These are phyloP conservation scores for Rhodophaea formosa DNA, from an alignment of 2,888 invertebrate species.

Conservation along the genomic window DNA sequence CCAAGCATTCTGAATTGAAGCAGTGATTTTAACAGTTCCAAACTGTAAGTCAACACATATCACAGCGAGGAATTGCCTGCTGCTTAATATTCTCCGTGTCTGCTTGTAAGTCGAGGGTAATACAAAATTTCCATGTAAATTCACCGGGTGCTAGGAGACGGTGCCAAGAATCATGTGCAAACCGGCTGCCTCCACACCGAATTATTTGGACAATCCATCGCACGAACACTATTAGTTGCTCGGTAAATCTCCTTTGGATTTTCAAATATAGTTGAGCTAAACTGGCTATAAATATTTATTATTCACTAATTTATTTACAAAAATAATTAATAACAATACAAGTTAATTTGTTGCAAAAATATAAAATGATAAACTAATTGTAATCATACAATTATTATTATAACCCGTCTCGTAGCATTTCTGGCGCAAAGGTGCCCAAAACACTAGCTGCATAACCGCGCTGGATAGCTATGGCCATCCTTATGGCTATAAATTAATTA, in stretches of 20 bases:
- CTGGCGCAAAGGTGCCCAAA: too few relatives aligned
- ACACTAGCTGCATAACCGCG: too few relatives aligned
- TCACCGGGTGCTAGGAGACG: slow-evolving; percentile 20
- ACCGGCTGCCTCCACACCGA: slow-evolving; percentile 19
- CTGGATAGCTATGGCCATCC: too few relatives aligned
- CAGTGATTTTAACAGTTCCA: background rate
- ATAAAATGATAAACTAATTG: too few relatives aligned
- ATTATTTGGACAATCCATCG: slow-evolving; percentile 23
- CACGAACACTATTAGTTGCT: slow-evolving; percentile 19
- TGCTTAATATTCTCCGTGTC: slow-evolving; percentile 16
- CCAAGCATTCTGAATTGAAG: too few relatives aligned
- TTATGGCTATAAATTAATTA: too few relatives aligned
- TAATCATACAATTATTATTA: too few relatives aligned
- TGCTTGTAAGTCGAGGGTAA: slow-evolving; percentile 20
- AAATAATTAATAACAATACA: too few relatives aligned
- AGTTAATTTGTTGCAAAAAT: too few relatives aligned
- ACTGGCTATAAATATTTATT: too few relatives aligned
- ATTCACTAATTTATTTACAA: too few relatives aligned
- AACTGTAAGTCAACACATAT: slow-evolving; percentile 9
- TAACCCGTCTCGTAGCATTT: too few relatives aligned
- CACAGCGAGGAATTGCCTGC: background rate
- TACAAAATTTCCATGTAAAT: slow-evolving; percentile 28
- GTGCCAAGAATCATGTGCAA: slow-evolving; percentile 26
- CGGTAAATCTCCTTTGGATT: slow-evolving; percentile 15
- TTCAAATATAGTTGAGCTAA: slow-evolving; percentile 9